Evolutionary conservation across 1,140 invertebrate species (phyloP), one percentile per base, ranked within the genome.

Genomic region (Venturia canescens): DNA sequence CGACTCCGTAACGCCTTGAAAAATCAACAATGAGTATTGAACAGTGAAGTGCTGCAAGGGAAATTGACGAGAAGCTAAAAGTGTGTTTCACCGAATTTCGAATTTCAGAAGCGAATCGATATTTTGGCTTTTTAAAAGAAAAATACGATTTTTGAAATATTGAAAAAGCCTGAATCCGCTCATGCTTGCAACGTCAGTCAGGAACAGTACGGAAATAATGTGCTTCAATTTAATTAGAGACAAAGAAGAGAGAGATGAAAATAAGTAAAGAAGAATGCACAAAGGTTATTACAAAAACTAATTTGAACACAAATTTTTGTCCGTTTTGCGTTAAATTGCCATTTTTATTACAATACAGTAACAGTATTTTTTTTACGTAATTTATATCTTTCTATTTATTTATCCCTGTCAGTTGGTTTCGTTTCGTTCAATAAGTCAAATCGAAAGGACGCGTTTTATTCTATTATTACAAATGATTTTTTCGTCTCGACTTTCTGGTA

Each of bases 1-100:
- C 11, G 82, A 89, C 87, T 93, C 94, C 82, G 92, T 88, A 78
- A 95, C 91, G 83, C 93, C 94, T 94, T 82, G 79, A 87, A 78
- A 83, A 79, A 74, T 80, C 75, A 78, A 67, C 21, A 48, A 66
- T 48, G 48, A 66, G 9, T 15, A 50, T 26, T 26, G 21, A 18
- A 50, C 18, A 50, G 69, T 74, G 21, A 71, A 21, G 6, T 18
- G 21, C 26, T 0, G 9, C 75, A 70, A 50, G 13, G 69, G 50
- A 67, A 79, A 31, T 48, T 26, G 3, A 50, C 48, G 48, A 16
- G 3, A 13, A 50, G 11, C 18, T 6, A 44, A 44, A 6, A 15
- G 6, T 44, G 6, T 44, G 38, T 44, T 44, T 15, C 15, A 44
- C 15, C 38, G 38, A 44, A 44, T 44, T 6, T 44, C 15, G 38